Conservation (phyloP, 92 coral and sea anemone genomes). For the Umimayanthus kanabou region DNA sequence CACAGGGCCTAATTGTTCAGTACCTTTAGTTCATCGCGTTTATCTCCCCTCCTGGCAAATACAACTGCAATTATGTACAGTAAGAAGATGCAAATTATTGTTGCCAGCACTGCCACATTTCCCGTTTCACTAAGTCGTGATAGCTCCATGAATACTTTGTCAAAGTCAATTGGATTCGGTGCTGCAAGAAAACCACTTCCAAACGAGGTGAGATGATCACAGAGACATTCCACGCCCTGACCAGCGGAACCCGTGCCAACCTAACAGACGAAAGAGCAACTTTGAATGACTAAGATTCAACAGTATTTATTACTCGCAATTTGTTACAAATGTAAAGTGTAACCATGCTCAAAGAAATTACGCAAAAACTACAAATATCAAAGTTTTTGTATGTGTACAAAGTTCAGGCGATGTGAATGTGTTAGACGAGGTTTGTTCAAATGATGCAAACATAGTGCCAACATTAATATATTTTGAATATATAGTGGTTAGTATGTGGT, state of each 20-base stretch:
- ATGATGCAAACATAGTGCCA: no score
- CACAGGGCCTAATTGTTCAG: background rate
- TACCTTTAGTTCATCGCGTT: constrained; percentile 14
- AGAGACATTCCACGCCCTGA: background rate
- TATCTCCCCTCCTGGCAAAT: constrained; percentile 27
- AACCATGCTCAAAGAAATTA: no score
- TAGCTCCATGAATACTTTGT: background rate
- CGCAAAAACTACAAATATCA: no score
- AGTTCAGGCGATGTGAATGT: no score
- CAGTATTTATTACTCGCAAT: no score
- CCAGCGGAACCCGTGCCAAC: background rate
- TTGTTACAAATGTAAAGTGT: no score
- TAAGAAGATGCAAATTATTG: constrained; percentile 12
- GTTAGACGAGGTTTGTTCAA: no score
- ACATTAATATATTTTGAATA: no score
- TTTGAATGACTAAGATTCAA: no score
- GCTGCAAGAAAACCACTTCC: background rate
- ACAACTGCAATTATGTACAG: constrained; percentile 25
- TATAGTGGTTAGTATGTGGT: no score
- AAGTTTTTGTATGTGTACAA: no score
- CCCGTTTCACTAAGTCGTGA: constrained; percentile 12
- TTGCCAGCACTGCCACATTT: constrained; percentile 35
- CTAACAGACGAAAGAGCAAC: background rate
- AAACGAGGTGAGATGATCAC: background rate
- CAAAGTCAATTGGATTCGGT: background rate